Evolutionary conservation across 1,140 invertebrate species (phyloP), one percentile per base, ranked within the genome.

Genomic region (Heterodera carotae): DNA sequence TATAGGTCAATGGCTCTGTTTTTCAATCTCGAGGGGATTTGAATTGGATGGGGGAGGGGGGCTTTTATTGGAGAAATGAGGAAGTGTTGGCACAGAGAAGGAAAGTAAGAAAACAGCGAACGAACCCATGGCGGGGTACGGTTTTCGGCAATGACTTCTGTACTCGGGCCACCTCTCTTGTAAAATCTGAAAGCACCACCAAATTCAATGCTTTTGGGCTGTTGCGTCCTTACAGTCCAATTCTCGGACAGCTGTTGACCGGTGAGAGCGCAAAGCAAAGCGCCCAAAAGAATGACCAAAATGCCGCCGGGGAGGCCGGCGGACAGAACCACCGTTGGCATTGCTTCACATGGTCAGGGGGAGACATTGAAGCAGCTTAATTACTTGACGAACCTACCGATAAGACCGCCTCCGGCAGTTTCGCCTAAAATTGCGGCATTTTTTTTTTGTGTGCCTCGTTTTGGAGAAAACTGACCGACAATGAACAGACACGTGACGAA

Each of bases 91-190:
- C n/a, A n/a, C n/a, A n/a, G n/a, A n/a, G n/a, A n/a, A n/a, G n/a
- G n/a, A n/a, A n/a, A n/a, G n/a, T n/a, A n/a, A n/a, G n/a, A n/a
- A n/a, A n/a, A n/a, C 39, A 2, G 39, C 15, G 22, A 56, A 56
- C 48, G 48, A 56, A 56, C 91, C 92, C 76, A 93, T 93, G 2
- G 91, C 91, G 6, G 92, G 90, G 85, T 93, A 93, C 0, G 92
- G 92, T 82, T 92, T 91, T 75, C 92, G 86, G 76, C 90, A 90
- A 53, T 89, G 88, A 64, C 86, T 88, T 81, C 90, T 88, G 85
- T 91, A 91, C 76, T 92, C 90, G 0, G 91, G 90, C 84, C 91
- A 91, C 5, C 92, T 85, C 68, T 91, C 90, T 84, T 92, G 91
- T 12, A 93, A 82, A 34, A 93, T 92, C 62, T 66, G 62, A 56